Conservation (phyloP, 2,888 invertebrate species). For the Plagiodera versicolora region DNA sequence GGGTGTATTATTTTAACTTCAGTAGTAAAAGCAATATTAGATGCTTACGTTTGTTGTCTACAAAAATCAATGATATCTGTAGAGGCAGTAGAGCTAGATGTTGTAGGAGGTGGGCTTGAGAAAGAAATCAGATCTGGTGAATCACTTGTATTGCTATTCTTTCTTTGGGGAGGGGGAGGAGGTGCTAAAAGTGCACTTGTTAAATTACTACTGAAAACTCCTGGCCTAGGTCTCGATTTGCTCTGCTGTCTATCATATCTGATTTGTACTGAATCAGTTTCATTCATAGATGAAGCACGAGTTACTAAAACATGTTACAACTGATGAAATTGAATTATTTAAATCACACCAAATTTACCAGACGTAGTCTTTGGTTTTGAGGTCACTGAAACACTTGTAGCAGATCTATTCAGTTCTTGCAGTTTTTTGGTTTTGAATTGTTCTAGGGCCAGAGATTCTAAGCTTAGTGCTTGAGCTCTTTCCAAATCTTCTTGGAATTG, state of each 20-base stretch:
- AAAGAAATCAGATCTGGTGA: conserved; percentile 72
- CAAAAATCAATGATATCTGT: conserved; percentile 63
- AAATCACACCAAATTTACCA: conserved; percentile 33
- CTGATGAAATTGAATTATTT: too few relatives aligned
- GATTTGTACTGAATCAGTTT: conserved; percentile 45
- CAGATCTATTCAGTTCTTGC: conserved; percentile 45
- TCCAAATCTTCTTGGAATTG: conserved; percentile 86
- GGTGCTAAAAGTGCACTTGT: conserved; percentile 56
- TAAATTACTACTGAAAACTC: conserved; percentile 56
- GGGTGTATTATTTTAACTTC: too few relatives aligned
- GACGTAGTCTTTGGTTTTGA: conserved; percentile 38
- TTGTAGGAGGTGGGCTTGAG: conserved; percentile 63
- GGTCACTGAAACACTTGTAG: conserved; percentile 23
- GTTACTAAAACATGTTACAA: conserved; percentile 50
- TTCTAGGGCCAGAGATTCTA: conserved; percentile 83
- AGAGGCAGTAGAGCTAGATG: conserved; percentile 60
- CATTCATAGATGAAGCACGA: conserved; percentile 50
- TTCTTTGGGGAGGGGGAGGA: conserved; percentile 51
- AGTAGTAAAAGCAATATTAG: too few relatives aligned
- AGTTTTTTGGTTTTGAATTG: conserved; percentile 72
- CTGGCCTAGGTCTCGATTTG: conserved; percentile 63
- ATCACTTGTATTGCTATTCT: conserved; percentile 53
- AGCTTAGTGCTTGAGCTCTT: conserved; percentile 82
- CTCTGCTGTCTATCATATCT: conserved; percentile 53
- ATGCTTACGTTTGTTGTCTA: conserved; percentile 59